Conservation (phyloP, 2,888 invertebrate genomes). For the Gisinianus flammeolus region DNA sequence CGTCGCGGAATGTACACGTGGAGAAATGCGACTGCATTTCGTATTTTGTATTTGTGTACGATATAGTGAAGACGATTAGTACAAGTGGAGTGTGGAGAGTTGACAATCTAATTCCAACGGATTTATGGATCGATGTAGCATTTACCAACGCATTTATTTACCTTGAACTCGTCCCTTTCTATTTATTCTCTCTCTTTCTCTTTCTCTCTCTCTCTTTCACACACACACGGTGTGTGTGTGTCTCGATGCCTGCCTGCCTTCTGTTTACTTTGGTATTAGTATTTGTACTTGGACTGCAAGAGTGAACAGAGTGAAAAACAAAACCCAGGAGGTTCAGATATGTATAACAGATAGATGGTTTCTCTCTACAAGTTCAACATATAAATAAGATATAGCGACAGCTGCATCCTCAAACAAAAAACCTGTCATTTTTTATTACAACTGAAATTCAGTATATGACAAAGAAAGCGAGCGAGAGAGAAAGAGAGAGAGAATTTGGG, state of each 20-base stretch:
- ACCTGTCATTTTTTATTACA: neutral
- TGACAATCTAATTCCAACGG: neutral
- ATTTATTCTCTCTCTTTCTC: neutral
- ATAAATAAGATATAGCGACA: neutral
- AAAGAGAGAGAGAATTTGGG: neutral
- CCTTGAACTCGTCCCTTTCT: slow-evolving; percentile 6
- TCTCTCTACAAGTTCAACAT: neutral
- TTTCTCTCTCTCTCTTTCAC: neutral
- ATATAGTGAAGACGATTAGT: too few species aligned
- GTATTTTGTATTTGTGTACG: too few species aligned
- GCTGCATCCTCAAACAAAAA: neutral
- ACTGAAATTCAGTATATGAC: neutral
- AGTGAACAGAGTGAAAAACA: too few species aligned
- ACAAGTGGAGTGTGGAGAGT: neutral
- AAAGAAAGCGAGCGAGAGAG: slow-evolving; percentile 8
- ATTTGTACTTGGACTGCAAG: too few species aligned
- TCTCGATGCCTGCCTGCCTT: neutral
- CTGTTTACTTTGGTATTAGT: too few species aligned
- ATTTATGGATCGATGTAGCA: slow-evolving; percentile 8
- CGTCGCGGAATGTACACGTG: too few species aligned
- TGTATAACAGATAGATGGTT: too few species aligned
- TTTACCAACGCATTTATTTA: neutral
- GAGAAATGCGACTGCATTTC: too few species aligned
- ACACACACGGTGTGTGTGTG: neutral
- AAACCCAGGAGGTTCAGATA: too few species aligned